Evolutionary conservation across 2,797 vertebrate species (phyloP), one percentile per base, ranked within the genome.

Genomic region (Merluccius polli): DNA sequence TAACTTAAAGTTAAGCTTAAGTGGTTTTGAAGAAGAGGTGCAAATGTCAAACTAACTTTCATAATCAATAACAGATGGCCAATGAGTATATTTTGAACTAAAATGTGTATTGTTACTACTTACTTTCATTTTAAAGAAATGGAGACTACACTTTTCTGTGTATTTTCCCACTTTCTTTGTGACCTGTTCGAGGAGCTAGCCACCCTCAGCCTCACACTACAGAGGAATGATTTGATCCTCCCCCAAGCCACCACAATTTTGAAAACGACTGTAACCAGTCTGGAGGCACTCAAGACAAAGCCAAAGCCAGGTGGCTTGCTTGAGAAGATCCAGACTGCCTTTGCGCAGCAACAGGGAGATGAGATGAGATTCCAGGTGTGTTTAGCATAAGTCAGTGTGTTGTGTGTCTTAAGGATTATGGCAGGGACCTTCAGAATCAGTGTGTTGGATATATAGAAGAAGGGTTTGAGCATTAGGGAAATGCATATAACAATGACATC

Each of bases 171-270:
- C 52, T 78, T 67, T 74, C 77, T 81, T 7, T 72, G 73, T 27
- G 73, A 73, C 71, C 63, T 76, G 71, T 78, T 81, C 31, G 30
- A 78, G 36, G 72, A 78, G 72, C 52, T 74, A 27, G 63, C 73
- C n/a, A 36, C 78, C 30, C 73, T 74, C 31, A 74, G 77, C 31
- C 59, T 71, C 52, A 77, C 73, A 24, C 73, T 81, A 35, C 48
- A 77, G 32, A 74, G 75, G 48, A 81, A 78, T 73, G 21, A 75
- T 63, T 27, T 75, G 73, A 81, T 75, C 73, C 67, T 72, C 59
- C 79, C 80, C 71, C 71, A 78, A 74, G 77, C 71, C 35, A 76
- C 67, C 15, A 73, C 77, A 76, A 63, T 73, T 63, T 30, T 76
- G 67, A 73, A 32, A 16, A 81, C 38, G 69, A 73, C 70, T n/a